Evolutionary conservation across 2,113 vertebrate genomes (phyloP), one percentile per base, ranked within the genome.

Genomic region (Elephantulus edwardii): DNA sequence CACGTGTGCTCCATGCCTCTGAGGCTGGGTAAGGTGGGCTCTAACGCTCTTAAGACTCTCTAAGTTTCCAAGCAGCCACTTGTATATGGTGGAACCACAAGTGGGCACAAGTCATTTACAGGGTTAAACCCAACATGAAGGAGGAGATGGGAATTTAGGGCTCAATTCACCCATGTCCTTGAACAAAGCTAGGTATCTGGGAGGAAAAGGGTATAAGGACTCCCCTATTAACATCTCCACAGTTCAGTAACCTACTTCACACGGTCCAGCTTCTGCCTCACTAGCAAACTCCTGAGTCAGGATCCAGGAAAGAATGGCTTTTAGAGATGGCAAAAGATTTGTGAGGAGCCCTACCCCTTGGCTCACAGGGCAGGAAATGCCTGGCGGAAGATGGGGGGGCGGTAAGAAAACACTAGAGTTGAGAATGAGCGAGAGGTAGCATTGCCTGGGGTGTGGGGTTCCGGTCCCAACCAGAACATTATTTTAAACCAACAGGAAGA

Each of bases 401-500:
- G 83, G 2, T n/a, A 44, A 13, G 40, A 79, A 88, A 85, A 71
- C 76, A 52, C 62, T 50, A 52, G 90, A 60, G 62, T 8, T 5
- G 8, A 77, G 72, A 50, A 52, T 22, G 11, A 78, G 38, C 33
- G 6, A 46, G 38, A 33, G 28, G 58, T 64, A 70, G 68, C 5
- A 11, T 74, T 28, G 85, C 81, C 66, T 17, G n/a, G 71, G 88
- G 60, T 7, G 19, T 64, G 50, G 70, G 75, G 91, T 92, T 81
- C 91, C 40, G 20, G 83, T 66, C 44, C 68, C 82, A 72, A 58
- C 56, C 74, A 81, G 46, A 79, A 28, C 52, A 14, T 75, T 77
- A 86, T 91, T 94, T 92, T 62, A 93, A 66, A 92, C 52, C 54
- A 85, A 84, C 77, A 87, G 95, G 93, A 96, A 95, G 94, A 89